Percentiles rank a stretch among this genome's conserved stretches.
Conservation (phyloP, 2,888 invertebrate genomes). For the Plemyria rubiginata region DNA sequence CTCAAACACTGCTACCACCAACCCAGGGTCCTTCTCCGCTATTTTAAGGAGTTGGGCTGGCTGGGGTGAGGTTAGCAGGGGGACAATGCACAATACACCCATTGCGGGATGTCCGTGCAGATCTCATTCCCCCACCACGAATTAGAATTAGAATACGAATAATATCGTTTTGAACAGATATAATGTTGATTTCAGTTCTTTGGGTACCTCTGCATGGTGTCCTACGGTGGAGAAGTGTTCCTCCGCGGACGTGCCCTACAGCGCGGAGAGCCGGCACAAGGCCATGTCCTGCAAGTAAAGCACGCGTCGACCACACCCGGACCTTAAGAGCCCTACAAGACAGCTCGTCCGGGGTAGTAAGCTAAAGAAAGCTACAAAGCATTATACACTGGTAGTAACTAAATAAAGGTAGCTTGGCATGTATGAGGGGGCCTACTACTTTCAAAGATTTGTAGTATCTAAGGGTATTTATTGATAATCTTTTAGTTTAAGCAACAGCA, state of each 20-base stretch:
- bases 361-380: not conserved
- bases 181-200: constrained; percentile 88
- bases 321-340: not conserved
- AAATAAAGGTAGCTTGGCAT: not conserved
- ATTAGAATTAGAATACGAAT: no score
- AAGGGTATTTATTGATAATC: constrained; percentile 14
- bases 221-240: constrained; percentile 92
- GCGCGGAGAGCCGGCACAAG: constrained; percentile 89
- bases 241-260: constrained; percentile 88
- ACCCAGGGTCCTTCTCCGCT: no score
- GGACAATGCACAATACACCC: no score
- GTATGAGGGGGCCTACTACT: constrained; percentile 21
- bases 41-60: no score
- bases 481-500: constrained; percentile 3
- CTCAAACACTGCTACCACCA: no score
- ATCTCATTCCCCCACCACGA: no score
- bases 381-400: not conserved
- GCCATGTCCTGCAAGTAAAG: constrained; percentile 84
- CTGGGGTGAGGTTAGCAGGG: no score
- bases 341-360: no score
- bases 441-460: constrained; percentile 48
- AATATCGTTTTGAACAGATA: no score
- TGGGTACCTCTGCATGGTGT: constrained; percentile 92
- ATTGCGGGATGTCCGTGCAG: no score
- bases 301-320: constrained; percentile 64